These are phyloP conservation scores for Rhynchotus rufescens DNA, from an alignment of 2,797 vertebrate species.

Conservation along the genomic window DNA sequence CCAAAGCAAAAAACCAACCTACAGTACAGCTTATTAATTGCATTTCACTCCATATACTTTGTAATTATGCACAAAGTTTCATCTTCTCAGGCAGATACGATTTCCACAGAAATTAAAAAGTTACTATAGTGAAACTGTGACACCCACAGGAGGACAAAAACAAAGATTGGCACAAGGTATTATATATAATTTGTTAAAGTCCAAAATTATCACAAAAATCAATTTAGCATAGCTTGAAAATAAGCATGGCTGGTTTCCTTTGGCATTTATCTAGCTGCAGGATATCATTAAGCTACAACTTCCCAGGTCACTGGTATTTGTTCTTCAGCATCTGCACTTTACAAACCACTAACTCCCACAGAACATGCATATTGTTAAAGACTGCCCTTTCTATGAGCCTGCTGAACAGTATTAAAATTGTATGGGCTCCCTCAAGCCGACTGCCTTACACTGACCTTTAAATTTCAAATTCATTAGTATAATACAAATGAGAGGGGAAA, in stretches of 20 bases:
- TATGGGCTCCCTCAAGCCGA: conserved; percentile 47
- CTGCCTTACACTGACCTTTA: conserved; percentile 54
- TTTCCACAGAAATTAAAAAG: background rate
- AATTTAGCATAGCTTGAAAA: conserved; percentile 50
- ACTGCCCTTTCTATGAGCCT: conserved; percentile 42
- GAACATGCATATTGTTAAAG: background rate
- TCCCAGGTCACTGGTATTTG: conserved; percentile 47
- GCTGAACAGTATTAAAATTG: conserved; percentile 67
- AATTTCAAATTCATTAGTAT: conserved; percentile 48
- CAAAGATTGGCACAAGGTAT: conserved; percentile 7
- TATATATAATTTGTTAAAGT: conserved; percentile 56
- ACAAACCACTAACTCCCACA: conserved; percentile 37
- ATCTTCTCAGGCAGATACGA: background rate
- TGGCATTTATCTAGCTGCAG: conserved; percentile 64
- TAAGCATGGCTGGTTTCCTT: conserved; percentile 5
- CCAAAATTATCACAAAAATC: conserved; percentile 44
- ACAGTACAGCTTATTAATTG: background rate
- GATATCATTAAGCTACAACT: conserved; percentile 62
- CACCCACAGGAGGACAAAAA: conserved; percentile 12
- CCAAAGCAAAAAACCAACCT: background rate
- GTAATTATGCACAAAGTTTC: background rate
- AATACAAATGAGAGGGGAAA: background rate
- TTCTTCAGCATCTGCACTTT: conserved; percentile 35
- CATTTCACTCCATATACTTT: background rate
- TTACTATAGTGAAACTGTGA: background rate